A percentile compares a stretch with the other conserved stretches of the same genome.
phyloP scores from a whole-genome alignment of 2,113 vertebrate genomes.

The Hucho hucho region DNA sequence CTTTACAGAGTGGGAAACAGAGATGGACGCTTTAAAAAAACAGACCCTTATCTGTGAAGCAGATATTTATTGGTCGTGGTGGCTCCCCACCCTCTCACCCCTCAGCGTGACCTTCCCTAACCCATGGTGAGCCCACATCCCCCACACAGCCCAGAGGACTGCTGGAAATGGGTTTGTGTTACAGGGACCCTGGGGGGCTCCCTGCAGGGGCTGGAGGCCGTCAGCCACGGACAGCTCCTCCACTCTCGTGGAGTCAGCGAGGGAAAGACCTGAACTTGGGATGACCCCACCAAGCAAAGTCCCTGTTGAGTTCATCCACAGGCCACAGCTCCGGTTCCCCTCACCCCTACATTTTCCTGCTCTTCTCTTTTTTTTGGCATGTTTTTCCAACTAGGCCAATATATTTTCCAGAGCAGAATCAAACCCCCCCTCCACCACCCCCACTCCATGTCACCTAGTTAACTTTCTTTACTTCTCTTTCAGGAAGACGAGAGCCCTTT shows the following conservation, averaged over 20 bases:
- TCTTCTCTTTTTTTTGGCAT: constrained; percentile 54
- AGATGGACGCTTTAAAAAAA: constrained; percentile 51
- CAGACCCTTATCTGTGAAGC: constrained; percentile 51
- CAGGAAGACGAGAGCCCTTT: constrained; percentile 58
- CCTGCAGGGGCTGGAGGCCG: constrained; percentile 68
- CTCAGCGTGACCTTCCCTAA: constrained; percentile 52
- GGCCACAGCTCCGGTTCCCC: constrained; percentile 82
- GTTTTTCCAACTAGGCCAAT: constrained; percentile 90
- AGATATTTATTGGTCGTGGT: constrained; percentile 64
- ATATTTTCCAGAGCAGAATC: constrained; percentile 83
- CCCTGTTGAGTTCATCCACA: constrained; percentile 91
- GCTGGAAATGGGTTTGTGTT: constrained; percentile 85
- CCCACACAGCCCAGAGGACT: constrained; percentile 67
- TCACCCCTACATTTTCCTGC: constrained; percentile 63
- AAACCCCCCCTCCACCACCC: background rate
- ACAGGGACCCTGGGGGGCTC: constrained; percentile 73
- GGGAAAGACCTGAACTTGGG: constrained; percentile 98
- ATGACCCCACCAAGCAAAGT: constrained; percentile 94
- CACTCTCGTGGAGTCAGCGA: constrained; percentile 80
- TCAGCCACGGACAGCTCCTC: constrained; percentile 66
- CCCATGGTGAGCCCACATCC: too few species aligned
- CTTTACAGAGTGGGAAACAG: constrained; percentile 42
- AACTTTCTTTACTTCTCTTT: constrained; percentile 51
- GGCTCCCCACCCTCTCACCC: constrained; percentile 52
- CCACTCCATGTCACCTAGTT: constrained; percentile 56